phyloP scores from a whole-genome alignment of 2,113 vertebrate species.

The Glareola pratincola region DNA sequence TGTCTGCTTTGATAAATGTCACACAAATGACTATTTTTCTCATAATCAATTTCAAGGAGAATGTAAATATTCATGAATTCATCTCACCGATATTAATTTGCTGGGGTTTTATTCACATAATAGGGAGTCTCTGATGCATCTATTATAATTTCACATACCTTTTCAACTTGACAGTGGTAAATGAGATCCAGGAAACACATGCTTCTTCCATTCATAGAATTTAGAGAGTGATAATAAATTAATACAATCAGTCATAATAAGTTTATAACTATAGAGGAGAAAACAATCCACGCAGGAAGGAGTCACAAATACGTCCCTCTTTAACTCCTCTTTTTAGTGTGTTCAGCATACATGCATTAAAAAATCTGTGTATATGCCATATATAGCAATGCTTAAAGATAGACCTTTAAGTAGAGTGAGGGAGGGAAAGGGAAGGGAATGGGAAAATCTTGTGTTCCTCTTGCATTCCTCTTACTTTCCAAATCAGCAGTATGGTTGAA shows the following conservation, averaged over 20 bases:
- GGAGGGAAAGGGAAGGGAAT: rapidly evolving
- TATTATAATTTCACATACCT: background rate
- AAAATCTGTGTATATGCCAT: background rate
- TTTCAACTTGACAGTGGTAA: slow-evolving; percentile 23
- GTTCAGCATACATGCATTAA: background rate
- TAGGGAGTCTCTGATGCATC: background rate
- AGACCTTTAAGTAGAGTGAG: background rate
- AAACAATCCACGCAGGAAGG: background rate
- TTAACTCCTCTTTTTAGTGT: background rate
- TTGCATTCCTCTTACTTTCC: background rate
- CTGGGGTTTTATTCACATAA: background rate
- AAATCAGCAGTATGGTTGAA: background rate
- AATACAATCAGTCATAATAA: background rate
- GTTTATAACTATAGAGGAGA: background rate
- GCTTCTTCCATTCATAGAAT: background rate
- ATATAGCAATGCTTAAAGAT: background rate
- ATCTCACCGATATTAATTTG: slow-evolving; percentile 15
- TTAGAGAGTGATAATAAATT: background rate
- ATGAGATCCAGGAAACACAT: slow-evolving; percentile 7
- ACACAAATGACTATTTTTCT: slow-evolving; percentile 19
- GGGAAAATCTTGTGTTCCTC: background rate
- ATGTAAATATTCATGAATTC: slow-evolving; percentile 29
- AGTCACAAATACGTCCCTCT: background rate
- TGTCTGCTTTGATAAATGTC: slow-evolving; percentile 24
- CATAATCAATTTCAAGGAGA: slow-evolving; percentile 33